phyloP scores from a whole-genome alignment of 2,113 vertebrate genomes.

The Willisornis vidua region DNA sequence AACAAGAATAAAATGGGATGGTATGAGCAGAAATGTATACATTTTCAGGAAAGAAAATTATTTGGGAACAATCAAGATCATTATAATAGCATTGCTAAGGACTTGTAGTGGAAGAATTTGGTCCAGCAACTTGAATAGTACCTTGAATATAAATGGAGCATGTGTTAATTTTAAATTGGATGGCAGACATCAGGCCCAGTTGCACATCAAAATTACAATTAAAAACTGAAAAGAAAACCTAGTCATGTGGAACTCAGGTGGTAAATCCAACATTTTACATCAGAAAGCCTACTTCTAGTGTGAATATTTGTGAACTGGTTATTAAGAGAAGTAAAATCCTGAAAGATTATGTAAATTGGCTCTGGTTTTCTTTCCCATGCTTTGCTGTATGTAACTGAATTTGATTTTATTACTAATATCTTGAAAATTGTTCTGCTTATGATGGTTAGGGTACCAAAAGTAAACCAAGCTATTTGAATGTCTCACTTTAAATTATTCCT shows the following conservation, averaged over 20 bases:
- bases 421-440: not conserved
- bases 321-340: not conserved
- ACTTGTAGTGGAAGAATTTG: not conserved
- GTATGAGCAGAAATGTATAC: not conserved
- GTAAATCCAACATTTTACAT: not conserved
- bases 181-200: not conserved
- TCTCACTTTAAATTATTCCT: not conserved
- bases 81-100: not conserved
- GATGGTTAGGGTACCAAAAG: not conserved
- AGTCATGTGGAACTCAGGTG: not conserved
- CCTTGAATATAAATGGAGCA: not conserved
- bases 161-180: not conserved
- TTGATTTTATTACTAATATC: not conserved
- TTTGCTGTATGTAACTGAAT: not conserved
- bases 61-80: not conserved
- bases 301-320: not conserved
- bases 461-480: not conserved
- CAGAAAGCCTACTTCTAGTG: not conserved
- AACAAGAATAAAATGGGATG: not conserved
- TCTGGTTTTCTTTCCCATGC: not conserved
- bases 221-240: not conserved
- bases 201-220: not conserved
- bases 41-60: not conserved
- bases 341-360: not conserved
- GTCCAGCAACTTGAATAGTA: not conserved